A percentile compares a stretch with the other conserved stretches of the same genome.
Conservation (phyloP, 2,113 vertebrate species). For the Lamprotornis superbus region DNA sequence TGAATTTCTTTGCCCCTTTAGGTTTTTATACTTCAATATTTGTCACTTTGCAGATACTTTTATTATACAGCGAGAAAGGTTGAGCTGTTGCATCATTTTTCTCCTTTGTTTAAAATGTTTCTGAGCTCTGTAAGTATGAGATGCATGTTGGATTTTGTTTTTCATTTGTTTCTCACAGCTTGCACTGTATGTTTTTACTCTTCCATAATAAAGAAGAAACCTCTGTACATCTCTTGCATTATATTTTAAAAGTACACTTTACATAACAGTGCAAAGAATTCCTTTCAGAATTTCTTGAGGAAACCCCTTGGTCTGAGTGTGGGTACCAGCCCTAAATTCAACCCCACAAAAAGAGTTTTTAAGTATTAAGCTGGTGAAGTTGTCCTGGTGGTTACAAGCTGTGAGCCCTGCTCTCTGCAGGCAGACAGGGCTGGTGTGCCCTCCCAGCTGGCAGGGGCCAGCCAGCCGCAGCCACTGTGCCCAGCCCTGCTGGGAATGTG, state of each 20-base stretch:
- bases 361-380: neutral
- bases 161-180: neutral
- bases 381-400: neutral
- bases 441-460: neutral
- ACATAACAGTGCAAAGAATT: neutral
- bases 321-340: neutral
- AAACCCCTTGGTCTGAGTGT: neutral
- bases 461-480: fast-evolving
- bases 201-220: neutral
- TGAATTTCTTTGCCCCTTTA: neutral
- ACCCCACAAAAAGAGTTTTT: neutral
- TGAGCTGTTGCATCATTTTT: neutral
- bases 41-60: neutral
- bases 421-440: fast-evolving
- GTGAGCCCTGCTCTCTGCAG: neutral
- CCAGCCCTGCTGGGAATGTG: neutral
- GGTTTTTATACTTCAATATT: neutral
- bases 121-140: neutral
- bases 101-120: neutral
- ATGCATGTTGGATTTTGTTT: neutral
- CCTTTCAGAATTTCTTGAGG: neutral
- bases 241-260: neutral
- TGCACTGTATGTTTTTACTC: neutral
- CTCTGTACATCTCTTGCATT: neutral
- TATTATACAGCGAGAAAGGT: neutral